Evolutionary conservation across 2,888 invertebrate species (phyloP).

Genomic region (Drosophila meridiana): DNA sequence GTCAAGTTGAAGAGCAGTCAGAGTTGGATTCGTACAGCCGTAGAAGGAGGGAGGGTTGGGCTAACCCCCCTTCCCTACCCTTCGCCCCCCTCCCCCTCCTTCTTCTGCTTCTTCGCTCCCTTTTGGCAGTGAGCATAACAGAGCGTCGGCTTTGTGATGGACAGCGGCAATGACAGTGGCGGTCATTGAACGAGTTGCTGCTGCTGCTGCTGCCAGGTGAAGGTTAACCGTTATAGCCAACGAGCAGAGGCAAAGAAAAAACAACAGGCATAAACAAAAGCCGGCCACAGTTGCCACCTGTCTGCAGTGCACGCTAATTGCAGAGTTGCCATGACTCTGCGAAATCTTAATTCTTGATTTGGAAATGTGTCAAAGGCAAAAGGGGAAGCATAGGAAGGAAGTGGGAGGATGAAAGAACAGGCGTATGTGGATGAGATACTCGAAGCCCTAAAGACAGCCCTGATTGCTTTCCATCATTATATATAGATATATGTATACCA

Average conservation of each 20-base stretch:
- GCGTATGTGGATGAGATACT: too few relatives aligned
- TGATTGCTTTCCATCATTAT: background rate
- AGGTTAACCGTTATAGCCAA: slow-evolving; percentile 35
- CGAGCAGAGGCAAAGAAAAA: slow-evolving; percentile 4
- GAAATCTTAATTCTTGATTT: background rate
- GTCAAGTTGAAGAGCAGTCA: slow-evolving; percentile 68
- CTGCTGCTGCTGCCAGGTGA: slow-evolving; percentile 30
- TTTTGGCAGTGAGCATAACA: slow-evolving; percentile 19
- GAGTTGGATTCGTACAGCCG: too few relatives aligned
- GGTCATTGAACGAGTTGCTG: slow-evolving; percentile 61
- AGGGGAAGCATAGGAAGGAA: background rate
- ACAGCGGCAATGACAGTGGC: slow-evolving; percentile 59
- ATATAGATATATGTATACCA: background rate
- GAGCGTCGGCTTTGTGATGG: slow-evolving; percentile 33
- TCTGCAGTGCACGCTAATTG: slow-evolving; percentile 29
- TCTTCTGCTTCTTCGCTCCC: background rate
- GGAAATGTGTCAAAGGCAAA: background rate
- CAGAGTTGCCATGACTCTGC: slow-evolving; percentile 16
- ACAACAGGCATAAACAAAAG: slow-evolving; percentile 44
- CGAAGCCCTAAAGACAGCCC: background rate
- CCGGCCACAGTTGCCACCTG: slow-evolving; percentile 33
- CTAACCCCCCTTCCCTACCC: background rate
- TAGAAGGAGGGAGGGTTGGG: background rate
- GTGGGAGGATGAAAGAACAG: too few relatives aligned
- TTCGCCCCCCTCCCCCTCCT: too few relatives aligned